Evolutionary conservation across 1,140 invertebrate genomes (phyloP), one percentile per base, ranked within the genome.

Genomic region (Drosophila orosa): DNA sequence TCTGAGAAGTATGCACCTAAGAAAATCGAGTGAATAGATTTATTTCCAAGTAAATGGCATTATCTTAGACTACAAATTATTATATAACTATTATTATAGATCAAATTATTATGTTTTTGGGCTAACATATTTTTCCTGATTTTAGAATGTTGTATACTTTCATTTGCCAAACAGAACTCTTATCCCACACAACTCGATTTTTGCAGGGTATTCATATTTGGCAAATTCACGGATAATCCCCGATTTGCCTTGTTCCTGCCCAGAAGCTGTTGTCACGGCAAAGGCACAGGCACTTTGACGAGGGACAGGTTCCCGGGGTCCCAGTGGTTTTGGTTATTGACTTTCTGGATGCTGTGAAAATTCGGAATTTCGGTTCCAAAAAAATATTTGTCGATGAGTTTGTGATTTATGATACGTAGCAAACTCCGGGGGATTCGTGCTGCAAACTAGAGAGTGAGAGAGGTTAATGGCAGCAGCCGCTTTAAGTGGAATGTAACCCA

Each of bases 241-340:
- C 31, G n/a, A 40, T 55, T 61, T 61, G 29, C 50, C 45, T 69
- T 85, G 66, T 85, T 83, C 63, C 66, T 84, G 74, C 60, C 82
- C 81, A 80, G 81, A 80, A 85, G 81, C 81, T 86, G 82, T 85
- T 85, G 82, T 83, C 81, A 67, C 74, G 59, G 63, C 57, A 35
- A 74, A 75, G 78, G 60, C 60, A 40, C 74, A 59, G 48, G 9
- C 25, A 25, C 45, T 50, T 50, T 50, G 48, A 52, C 67, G 44
- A 54, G 40, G 22, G 33, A 61, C 56, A 73, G 19, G 29, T 44
- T 42, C 25, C 39, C 19, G n/a, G 17, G 10, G n/a, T n/a, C 13
- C 61, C 61, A 61, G 17, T 12, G 35, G 27, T 44, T 44, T 61
- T 37, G 42, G 22, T 39, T 42, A 52, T 66, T 63, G 22, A 48